These are phyloP conservation scores for Tethya wilhelma DNA, from an alignment of 37 sponge, comb jelly and placozoan genomes.

Conservation along the genomic window DNA sequence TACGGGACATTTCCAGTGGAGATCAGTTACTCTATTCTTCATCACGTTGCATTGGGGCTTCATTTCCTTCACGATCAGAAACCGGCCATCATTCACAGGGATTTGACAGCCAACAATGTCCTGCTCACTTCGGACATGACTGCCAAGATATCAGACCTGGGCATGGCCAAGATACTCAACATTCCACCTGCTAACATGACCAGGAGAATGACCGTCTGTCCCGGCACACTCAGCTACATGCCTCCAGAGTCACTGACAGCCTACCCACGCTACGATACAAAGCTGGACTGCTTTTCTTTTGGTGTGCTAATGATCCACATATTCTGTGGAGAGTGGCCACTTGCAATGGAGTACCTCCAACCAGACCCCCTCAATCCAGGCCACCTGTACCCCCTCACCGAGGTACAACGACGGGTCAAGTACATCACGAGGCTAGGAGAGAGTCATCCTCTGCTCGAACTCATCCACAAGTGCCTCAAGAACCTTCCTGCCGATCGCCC, in stretches of 20 bases:
- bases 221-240: slow-evolving; percentile 71
- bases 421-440: slow-evolving; percentile 23
- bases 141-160: slow-evolving; percentile 70
- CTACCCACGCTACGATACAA: slow-evolving; percentile 44
- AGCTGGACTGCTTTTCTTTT: slow-evolving; percentile 65
- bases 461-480: slow-evolving; percentile 35
- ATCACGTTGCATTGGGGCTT: slow-evolving; percentile 58
- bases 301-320: slow-evolving; percentile 65
- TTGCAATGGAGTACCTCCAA: slow-evolving; percentile 61
- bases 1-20: slow-evolving; percentile 36
- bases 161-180: slow-evolving; percentile 59
- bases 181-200: slow-evolving; percentile 42
- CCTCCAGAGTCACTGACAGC: slow-evolving; percentile 63
- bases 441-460: slow-evolving; percentile 19
- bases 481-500: slow-evolving; percentile 41
- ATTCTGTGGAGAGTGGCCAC: slow-evolving; percentile 63
- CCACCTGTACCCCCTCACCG: slow-evolving; percentile 45
- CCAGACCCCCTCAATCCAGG: slow-evolving; percentile 47
- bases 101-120: slow-evolving; percentile 71
- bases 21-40: slow-evolving; percentile 52
- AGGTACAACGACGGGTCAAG: slow-evolving; percentile 47
- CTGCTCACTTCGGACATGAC: slow-evolving; percentile 38
- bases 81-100: slow-evolving; percentile 61
- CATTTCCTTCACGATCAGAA: slow-evolving; percentile 51
- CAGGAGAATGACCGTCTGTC: slow-evolving; percentile 42